Percentiles rank a stretch among this genome's conserved stretches.
Evolutionary conservation across 2,797 vertebrate genomes (phyloP).

Genomic region (Scolopax bukidnonensis): DNA sequence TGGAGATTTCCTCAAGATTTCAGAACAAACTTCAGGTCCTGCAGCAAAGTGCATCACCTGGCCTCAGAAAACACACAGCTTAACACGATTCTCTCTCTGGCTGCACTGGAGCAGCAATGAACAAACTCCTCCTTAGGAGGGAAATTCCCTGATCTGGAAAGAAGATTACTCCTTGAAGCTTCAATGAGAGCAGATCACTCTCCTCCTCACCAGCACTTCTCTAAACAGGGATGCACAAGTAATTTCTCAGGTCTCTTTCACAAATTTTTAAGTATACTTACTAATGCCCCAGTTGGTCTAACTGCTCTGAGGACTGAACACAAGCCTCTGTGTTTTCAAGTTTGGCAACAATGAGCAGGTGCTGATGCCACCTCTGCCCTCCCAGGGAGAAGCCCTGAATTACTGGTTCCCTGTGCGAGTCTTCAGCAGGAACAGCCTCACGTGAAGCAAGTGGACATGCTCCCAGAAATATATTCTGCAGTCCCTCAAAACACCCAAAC

Average conservation of each 20-base stretch:
- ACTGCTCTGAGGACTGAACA: neutral
- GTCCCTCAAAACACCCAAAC: neutral
- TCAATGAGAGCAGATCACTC: neutral
- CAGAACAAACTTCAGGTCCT: neutral
- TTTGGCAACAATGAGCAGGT: neutral
- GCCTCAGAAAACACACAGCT: neutral
- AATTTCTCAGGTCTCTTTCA: neutral
- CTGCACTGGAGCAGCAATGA: neutral
- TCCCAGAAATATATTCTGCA: neutral
- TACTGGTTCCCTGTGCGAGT: neutral
- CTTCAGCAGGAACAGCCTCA: neutral
- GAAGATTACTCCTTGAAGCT: neutral
- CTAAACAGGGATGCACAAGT: neutral
- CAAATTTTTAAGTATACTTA: neutral
- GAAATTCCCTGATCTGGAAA: neutral
- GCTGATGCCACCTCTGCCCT: neutral
- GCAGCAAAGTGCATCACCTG: neutral
- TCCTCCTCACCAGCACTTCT: neutral
- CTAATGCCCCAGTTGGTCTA: neutral
- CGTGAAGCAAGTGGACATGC: neutral
- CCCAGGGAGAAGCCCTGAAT: neutral
- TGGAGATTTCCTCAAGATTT: neutral
- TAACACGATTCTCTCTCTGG: fast-evolving
- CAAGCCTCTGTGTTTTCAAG: neutral
- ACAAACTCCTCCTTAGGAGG: neutral